Evolutionary conservation across 2,888 invertebrate genomes (phyloP).

Genomic region (Caenorhabditis doughertyi): DNA sequence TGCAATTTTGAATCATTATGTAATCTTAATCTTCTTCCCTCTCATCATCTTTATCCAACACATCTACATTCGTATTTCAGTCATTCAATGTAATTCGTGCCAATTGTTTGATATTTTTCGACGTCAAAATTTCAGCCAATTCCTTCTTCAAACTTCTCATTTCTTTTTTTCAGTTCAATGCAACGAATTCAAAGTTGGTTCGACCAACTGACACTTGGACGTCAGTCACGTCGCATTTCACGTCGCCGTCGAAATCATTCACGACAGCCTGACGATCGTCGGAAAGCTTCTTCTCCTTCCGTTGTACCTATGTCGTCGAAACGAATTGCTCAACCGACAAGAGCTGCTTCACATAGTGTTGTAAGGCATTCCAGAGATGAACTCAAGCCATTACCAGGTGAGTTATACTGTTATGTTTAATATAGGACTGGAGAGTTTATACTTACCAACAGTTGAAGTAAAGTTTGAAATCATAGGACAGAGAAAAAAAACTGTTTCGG

Average conservation of each 20-base stretch:
- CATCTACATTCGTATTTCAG: not conserved
- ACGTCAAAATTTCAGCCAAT: slow-evolving; percentile 31
- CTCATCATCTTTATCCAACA: not conserved
- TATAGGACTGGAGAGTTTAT: too few species aligned
- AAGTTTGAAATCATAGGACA: not conserved
- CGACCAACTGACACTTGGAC: slow-evolving; percentile 72
- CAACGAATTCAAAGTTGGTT: slow-evolving; percentile 73
- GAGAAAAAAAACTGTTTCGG: slow-evolving; percentile 9
- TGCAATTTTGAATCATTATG: slow-evolving; percentile 12
- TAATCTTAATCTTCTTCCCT: not conserved
- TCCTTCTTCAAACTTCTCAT: not conserved
- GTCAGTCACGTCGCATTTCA: slow-evolving; percentile 62
- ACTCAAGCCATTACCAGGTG: slow-evolving; percentile 61
- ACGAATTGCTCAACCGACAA: slow-evolving; percentile 39
- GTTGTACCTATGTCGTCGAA: slow-evolving; percentile 42
- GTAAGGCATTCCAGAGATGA: slow-evolving; percentile 52
- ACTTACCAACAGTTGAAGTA: too few species aligned
- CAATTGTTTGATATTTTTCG: not conserved
- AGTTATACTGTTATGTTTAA: not conserved
- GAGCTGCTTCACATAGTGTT: slow-evolving; percentile 63
- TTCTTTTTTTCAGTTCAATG: slow-evolving; percentile 56
- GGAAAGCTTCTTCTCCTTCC: slow-evolving; percentile 49
- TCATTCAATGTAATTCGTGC: slow-evolving; percentile 6
- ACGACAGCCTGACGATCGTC: slow-evolving; percentile 45
- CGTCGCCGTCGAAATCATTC: slow-evolving; percentile 61